Evolutionary conservation across 2,888 invertebrate genomes (phyloP).

Genomic region (Aphodius sticticus): DNA sequence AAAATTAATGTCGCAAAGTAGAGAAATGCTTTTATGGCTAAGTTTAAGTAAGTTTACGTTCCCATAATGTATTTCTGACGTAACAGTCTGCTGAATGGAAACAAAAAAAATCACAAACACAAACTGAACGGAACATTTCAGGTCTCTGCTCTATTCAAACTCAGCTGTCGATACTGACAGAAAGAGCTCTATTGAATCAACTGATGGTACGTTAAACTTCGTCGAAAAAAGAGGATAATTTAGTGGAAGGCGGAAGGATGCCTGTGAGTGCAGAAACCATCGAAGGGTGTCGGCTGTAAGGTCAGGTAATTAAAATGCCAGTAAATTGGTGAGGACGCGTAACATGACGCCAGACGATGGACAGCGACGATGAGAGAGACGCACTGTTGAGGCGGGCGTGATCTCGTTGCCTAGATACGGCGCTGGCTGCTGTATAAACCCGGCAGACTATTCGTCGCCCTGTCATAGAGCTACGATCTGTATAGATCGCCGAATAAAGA

Average conservation of each 20-base stretch:
- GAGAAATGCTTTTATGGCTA: no score
- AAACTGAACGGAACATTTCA: not conserved
- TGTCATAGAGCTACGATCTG: constrained; percentile 24
- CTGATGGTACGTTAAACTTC: no score
- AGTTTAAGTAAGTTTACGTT: no score
- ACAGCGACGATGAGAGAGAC: not conserved
- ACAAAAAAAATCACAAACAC: not conserved
- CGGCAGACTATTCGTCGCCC: constrained; percentile 39
- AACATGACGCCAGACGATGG: not conserved
- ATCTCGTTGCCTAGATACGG: constrained; percentile 40
- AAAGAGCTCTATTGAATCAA: not conserved
- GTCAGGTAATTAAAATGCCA: not conserved
- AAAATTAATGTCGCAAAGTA: no score
- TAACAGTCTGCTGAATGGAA: no score
- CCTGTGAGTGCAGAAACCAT: not conserved
- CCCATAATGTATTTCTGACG: no score
- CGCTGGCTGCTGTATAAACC: constrained; percentile 33
- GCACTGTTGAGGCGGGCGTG: constrained; percentile 33
- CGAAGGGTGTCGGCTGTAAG: not conserved
- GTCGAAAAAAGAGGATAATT: not conserved
- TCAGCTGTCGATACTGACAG: not conserved
- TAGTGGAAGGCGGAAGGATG: not conserved
- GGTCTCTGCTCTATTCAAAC: no score
- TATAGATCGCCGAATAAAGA: constrained; percentile 9
- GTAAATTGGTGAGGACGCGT: not conserved